Evolutionary conservation across 2,113 vertebrate species (phyloP).

Genomic region (Chaetorhynchus papuensis): DNA sequence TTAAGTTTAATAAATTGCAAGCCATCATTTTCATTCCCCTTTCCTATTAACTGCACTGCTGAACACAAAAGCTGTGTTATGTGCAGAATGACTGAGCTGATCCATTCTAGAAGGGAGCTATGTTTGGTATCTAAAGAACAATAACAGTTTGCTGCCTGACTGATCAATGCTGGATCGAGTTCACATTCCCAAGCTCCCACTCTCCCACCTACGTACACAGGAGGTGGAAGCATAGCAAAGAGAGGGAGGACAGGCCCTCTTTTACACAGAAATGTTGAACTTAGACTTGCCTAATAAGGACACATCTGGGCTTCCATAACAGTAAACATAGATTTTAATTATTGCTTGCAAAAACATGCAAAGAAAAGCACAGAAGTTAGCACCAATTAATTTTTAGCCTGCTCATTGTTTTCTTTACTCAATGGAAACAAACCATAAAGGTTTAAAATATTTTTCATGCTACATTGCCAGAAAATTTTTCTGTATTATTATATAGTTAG

Average conservation of each 20-base stretch:
- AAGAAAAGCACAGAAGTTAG: constrained; percentile 56
- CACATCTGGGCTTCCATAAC: constrained; percentile 35
- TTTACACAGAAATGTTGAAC: constrained; percentile 13
- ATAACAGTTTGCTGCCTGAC: constrained; percentile 84
- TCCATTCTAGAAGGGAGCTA: constrained; percentile 75
- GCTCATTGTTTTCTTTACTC: constrained; percentile 16
- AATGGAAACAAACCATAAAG: constrained; percentile 6
- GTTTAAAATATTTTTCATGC: constrained; percentile 23
- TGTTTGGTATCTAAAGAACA: constrained; percentile 89
- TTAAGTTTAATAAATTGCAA: constrained; percentile 47
- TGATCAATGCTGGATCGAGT: constrained; percentile 78
- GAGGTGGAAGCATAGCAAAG: not conserved
- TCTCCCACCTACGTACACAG: constrained; percentile 70
- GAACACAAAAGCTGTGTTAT: constrained; percentile 79
- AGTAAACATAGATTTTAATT: constrained; percentile 56
- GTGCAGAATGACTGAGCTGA: constrained; percentile 70
- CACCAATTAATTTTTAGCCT: constrained; percentile 44
- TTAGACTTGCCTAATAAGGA: constrained; percentile 56
- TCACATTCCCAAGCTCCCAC: constrained; percentile 80
- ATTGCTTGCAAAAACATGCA: constrained; percentile 30
- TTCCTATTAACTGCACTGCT: constrained; percentile 40
- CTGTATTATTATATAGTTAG: not conserved
- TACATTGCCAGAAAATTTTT: constrained; percentile 1
- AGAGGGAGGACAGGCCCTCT: constrained; percentile 38
- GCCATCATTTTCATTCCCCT: constrained; percentile 16